Evolutionary conservation across 2,888 invertebrate species (phyloP).

Genomic region (Phaonia tiefii): DNA sequence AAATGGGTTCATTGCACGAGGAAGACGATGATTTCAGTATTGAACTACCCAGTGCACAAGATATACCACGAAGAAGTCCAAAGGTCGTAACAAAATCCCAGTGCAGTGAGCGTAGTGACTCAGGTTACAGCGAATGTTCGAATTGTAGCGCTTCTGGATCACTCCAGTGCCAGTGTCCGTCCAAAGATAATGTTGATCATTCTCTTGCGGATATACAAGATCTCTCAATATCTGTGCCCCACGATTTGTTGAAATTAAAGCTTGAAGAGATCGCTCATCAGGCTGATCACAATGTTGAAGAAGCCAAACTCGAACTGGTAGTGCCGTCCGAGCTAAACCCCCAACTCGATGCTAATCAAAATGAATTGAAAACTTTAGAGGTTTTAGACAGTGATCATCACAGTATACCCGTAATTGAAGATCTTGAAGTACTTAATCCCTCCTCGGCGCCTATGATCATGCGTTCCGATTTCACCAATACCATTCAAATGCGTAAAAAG

Average conservation of each 20-base stretch:
- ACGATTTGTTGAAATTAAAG: constrained; percentile 76
- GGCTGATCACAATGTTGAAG: constrained; percentile 62
- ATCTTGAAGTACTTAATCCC: constrained; percentile 57
- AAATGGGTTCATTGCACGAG: constrained; percentile 82
- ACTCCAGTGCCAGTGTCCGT: constrained; percentile 68
- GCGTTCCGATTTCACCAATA: constrained; percentile 80
- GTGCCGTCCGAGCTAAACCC: constrained; percentile 35
- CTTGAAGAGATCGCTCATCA: constrained; percentile 78
- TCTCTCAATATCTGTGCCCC: constrained; percentile 74
- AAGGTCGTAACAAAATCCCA: constrained; percentile 76
- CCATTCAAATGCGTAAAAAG: constrained; percentile 80
- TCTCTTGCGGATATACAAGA: constrained; percentile 57
- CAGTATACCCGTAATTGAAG: constrained; percentile 41
- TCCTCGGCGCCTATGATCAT: constrained; percentile 74
- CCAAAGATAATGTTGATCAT: constrained; percentile 57
- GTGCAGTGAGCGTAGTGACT: constrained; percentile 83
- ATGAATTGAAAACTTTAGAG: constrained; percentile 50
- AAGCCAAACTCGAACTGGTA: constrained; percentile 49
- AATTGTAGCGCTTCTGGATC: constrained; percentile 75
- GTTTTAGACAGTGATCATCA: constrained; percentile 30
- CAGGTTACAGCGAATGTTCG: constrained; percentile 83
- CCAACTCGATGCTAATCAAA: constrained; percentile 57
- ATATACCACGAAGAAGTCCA: constrained; percentile 63
- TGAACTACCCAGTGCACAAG: constrained; percentile 72
- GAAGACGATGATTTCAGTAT: constrained; percentile 79